Percentiles rank a stretch among this genome's conserved stretches.
Evolutionary conservation across 2,888 invertebrate genomes (phyloP).

Genomic region (Eutolmus rufibarbis): DNA sequence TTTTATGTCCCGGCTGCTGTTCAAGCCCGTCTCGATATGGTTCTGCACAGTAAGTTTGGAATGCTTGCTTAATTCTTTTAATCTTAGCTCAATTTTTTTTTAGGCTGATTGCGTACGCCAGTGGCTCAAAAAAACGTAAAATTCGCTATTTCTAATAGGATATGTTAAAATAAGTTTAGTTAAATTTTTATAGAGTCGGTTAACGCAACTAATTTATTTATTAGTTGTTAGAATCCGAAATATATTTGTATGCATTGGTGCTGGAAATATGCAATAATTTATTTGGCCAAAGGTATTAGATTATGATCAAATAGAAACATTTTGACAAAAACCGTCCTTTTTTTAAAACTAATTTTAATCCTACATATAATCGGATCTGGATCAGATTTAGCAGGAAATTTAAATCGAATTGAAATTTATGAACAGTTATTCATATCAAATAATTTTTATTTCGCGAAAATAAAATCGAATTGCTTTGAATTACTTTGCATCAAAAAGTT

Average conservation of each 20-base stretch:
- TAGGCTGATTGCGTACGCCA: neutral
- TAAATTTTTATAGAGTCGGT: neutral
- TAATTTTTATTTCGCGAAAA: too few species aligned
- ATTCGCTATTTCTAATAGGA: neutral
- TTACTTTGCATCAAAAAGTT: too few species aligned
- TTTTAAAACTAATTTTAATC: too few species aligned
- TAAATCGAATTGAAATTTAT: too few species aligned
- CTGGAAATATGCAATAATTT: neutral
- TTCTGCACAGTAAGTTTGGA: conserved; percentile 76
- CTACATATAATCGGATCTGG: too few species aligned
- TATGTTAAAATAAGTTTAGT: neutral
- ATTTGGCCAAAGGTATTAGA: neutral
- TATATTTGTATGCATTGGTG: neutral
- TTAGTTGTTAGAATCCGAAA: neutral
- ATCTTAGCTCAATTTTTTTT: neutral
- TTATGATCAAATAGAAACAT: neutral
- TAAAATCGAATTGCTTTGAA: too few species aligned
- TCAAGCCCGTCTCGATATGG: conserved; percentile 79
- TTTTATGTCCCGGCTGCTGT: conserved; percentile 70
- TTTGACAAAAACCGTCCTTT: too few species aligned
- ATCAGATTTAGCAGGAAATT: too few species aligned
- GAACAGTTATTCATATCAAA: too few species aligned
- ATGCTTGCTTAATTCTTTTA: neutral
- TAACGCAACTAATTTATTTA: neutral
- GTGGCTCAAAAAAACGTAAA: neutral